Base-by-base conservation (phyloP, 2,113 vertebrate genomes). In the Ictalurus punctatus region DNA sequence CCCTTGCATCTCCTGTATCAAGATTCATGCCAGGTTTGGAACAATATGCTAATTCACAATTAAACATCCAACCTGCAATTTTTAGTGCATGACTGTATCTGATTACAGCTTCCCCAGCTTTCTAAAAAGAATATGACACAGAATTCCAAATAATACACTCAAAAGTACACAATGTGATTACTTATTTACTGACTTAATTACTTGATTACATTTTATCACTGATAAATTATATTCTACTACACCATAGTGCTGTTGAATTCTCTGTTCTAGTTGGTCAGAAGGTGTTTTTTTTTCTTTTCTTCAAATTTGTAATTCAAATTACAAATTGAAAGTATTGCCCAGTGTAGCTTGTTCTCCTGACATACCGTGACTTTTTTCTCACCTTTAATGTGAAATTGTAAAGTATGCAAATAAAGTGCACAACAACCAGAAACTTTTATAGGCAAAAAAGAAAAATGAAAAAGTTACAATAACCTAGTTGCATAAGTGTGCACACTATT, bases 1-100 rank as follows among this genome's bases (percentile, higher is more conserved):
- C 56, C 83, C 83, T 37, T 8, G 67, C 27, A 86, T 93, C 90
- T 85, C 48, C 84, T 76, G 7, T 54, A 54, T n/a, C 48, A 56
- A n/a, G 78, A n/a, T 56, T 56, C 48, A 54, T 9, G 14, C 27
- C 27, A n/a, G 27, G 5, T 21, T 81, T 81, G 76, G 44, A 78
- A 27, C 23, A 52, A 27, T 14, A 52, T 14, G 12, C 23, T 13
- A 78, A 27, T 1, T 73, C 30, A 21, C 17, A 40, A 40, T 34
- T 74, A 40, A 23, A 17, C 74, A 48, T 48, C 7, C 21, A 48
- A 44, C 19, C 73, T 73, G 6, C 19, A 1, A 71, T 71, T 71
- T 71, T 30, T 34, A 34, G 10, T 30, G 30, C 67, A 71, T 30
- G 14, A 71, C 67, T 67, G 8, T 16, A 69, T 65, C 61, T 63